Evolutionary conservation across 2,113 vertebrate genomes (phyloP).

Genomic region (Nansenia antarctica): DNA sequence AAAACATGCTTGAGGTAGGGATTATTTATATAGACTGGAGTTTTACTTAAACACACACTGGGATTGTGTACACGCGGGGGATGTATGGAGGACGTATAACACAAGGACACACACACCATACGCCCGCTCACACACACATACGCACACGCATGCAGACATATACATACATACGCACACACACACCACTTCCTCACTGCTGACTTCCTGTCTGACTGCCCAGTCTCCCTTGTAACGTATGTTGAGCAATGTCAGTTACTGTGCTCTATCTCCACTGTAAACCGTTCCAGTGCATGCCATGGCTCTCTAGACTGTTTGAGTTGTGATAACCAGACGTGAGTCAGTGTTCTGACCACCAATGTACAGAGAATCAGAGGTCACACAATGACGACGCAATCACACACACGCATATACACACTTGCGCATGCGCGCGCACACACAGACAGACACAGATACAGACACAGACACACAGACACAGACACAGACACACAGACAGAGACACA

Average conservation of each 20-base stretch:
- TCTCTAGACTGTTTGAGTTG: not conserved
- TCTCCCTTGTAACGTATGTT: slow-evolving; percentile 37
- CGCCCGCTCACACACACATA: too few relatives aligned
- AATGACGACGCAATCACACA: too few relatives aligned
- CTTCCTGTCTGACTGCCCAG: slow-evolving; percentile 32
- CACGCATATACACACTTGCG: too few relatives aligned
- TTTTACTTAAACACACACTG: not conserved
- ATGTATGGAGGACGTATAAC: not conserved
- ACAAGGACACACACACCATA: not conserved
- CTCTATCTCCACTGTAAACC: not conserved
- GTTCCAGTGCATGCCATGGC: not conserved
- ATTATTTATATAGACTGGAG: not conserved
- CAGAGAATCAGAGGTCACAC: not conserved
- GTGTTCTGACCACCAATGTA: not conserved
- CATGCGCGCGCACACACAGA: too few relatives aligned
- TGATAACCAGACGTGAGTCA: not conserved
- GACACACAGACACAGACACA: too few relatives aligned
- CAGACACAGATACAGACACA: too few relatives aligned
- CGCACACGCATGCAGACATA: not conserved
- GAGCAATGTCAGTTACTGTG: slow-evolving; percentile 23
- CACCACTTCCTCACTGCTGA: slow-evolving; percentile 4
- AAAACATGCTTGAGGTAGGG: not conserved
- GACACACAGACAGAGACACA: too few relatives aligned
- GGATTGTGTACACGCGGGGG: slow-evolving; percentile 8
- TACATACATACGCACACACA: not conserved